These are phyloP conservation scores for Acrocephalus arundinaceus DNA, from an alignment of 2,113 vertebrate genomes.

Conservation along the genomic window DNA sequence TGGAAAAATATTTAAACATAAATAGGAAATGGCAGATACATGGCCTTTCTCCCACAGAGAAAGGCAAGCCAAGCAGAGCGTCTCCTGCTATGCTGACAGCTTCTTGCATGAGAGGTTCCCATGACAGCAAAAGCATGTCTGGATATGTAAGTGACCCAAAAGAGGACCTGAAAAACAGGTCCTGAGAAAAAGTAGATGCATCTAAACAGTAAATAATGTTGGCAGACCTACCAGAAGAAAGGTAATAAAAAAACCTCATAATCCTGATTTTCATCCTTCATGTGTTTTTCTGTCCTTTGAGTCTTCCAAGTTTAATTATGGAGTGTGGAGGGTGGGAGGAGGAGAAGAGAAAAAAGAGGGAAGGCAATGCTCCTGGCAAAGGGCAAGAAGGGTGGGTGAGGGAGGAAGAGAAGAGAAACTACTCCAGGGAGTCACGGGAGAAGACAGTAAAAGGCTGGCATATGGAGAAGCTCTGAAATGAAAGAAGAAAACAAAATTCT, in stretches of 20 bases:
- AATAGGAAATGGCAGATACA: not conserved
- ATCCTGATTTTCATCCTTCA: not conserved
- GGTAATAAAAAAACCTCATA: not conserved
- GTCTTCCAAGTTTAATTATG: not conserved
- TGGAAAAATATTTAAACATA: not conserved
- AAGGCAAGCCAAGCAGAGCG: not conserved
- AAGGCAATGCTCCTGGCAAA: not conserved
- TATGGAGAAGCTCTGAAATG: not conserved
- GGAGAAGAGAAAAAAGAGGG: not conserved
- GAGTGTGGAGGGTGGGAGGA: not conserved
- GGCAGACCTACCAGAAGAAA: not conserved
- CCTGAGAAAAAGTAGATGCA: not conserved
- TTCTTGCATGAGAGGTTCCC: not conserved
- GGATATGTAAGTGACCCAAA: slow-evolving; percentile 29
- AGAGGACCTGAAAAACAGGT: slow-evolving; percentile 56
- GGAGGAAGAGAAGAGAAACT: not conserved
- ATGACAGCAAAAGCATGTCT: not conserved
- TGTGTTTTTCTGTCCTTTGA: not conserved
- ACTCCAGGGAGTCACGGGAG: not conserved
- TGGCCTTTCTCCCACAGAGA: not conserved
- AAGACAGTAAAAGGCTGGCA: not conserved
- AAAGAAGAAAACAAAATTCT: not conserved
- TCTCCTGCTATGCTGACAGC: not conserved
- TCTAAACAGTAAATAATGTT: slow-evolving; percentile 49
- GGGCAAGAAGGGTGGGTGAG: not conserved